Evolutionary conservation across 2,113 vertebrate genomes (phyloP).

Genomic region (Crypturellus undulatus): DNA sequence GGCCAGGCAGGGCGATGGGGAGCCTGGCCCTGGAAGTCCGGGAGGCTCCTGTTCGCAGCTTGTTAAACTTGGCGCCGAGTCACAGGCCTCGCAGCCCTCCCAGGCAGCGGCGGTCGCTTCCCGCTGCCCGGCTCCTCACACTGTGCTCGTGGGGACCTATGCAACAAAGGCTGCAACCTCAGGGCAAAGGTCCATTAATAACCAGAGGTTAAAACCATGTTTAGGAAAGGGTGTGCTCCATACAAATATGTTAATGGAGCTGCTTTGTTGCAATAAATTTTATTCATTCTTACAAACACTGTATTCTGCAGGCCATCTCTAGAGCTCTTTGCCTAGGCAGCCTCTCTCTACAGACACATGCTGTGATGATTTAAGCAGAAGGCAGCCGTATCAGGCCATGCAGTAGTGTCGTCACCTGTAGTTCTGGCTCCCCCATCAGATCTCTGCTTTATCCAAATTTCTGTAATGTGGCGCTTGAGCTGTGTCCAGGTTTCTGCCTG

Average conservation of each 20-base stretch:
- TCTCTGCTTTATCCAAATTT: too few relatives aligned
- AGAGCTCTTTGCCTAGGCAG: not conserved
- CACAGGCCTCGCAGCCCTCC: too few relatives aligned
- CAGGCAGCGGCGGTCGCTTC: not conserved
- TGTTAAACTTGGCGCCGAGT: rapidly evolving
- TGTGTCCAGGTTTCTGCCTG: not conserved
- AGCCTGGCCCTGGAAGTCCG: not conserved
- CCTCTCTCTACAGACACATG: not conserved
- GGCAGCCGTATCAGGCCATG: not conserved
- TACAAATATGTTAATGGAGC: not conserved
- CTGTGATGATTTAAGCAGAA: not conserved
- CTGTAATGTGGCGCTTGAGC: not conserved
- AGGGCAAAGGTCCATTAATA: not conserved
- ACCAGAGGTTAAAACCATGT: not conserved
- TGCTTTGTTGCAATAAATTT: not conserved
- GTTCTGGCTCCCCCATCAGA: not conserved
- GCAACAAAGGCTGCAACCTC: not conserved
- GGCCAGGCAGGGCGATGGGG: rapidly evolving
- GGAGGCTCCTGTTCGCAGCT: not conserved
- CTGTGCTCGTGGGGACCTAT: not conserved
- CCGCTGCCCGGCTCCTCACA: not conserved
- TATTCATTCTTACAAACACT: not conserved
- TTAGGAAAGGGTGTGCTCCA: not conserved
- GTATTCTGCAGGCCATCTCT: not conserved
- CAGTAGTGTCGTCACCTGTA: not conserved